A percentile compares a stretch with the other conserved stretches of the same genome.
phyloP scores from a whole-genome alignment of 2,113 vertebrate genomes.

The Rattus rattus region DNA sequence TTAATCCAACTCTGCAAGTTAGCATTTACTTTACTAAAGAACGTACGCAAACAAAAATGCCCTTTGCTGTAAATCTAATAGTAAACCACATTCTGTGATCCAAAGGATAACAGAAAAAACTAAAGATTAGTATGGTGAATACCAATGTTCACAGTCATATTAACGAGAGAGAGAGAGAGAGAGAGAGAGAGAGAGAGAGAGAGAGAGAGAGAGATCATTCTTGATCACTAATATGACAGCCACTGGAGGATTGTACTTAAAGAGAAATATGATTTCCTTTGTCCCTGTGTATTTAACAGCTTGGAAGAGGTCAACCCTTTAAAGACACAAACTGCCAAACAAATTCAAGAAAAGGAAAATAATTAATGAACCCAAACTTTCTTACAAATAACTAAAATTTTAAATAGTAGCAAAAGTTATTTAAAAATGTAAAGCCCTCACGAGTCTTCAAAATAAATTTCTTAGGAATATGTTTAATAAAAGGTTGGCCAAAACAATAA shows the following conservation, averaged over 20 bases:
- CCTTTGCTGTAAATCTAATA: neutral
- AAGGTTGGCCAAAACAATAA: neutral
- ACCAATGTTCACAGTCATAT: neutral
- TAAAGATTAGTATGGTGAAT: neutral
- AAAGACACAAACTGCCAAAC: neutral
- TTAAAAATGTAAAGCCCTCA: neutral
- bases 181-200: neutral
- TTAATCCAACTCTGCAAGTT: neutral
- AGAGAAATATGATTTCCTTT: neutral
- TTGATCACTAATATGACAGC: neutral
- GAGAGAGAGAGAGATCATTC: neutral
- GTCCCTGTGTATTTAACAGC: neutral
- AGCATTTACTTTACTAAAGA: slow-evolving; percentile 13
- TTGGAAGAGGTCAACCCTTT: neutral
- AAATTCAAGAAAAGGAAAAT: neutral
- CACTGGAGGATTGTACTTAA: neutral
- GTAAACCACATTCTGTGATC: slow-evolving; percentile 21
- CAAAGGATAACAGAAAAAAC: slow-evolving; percentile 16
- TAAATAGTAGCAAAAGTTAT: slow-evolving; percentile 2
- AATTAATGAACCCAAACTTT: neutral
- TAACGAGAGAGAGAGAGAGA: neutral
- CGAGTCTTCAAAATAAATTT: neutral
- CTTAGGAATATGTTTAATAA: slow-evolving; percentile 23
- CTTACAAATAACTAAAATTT: neutral
- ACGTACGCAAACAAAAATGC: slow-evolving; percentile 11